Conservation (phyloP, 2,113 vertebrate species). For the Apaloderma vittatum region DNA sequence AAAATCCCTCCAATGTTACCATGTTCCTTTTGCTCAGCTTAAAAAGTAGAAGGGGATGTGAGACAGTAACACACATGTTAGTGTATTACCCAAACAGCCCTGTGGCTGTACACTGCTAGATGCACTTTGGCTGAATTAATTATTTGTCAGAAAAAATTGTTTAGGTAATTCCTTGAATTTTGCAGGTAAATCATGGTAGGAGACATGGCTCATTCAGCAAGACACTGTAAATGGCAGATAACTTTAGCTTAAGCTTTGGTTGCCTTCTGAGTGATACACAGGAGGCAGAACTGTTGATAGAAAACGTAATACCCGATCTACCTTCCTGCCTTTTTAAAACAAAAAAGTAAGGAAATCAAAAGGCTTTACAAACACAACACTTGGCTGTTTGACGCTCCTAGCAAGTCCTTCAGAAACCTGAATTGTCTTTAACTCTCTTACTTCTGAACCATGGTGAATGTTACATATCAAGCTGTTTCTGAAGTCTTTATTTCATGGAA, state of each 20-base stretch:
- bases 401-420: background rate
- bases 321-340: background rate
- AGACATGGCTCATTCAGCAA: background rate
- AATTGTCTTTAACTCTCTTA: background rate
- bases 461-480: background rate
- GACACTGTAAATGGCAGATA: background rate
- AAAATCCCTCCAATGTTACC: background rate
- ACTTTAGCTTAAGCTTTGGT: background rate
- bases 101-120: background rate
- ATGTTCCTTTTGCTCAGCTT: background rate
- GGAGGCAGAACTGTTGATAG: background rate
- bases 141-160: background rate
- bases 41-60: background rate
- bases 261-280: background rate
- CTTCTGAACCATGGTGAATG: background rate
- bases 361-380: background rate
- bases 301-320: background rate
- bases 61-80: background rate
- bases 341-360: background rate
- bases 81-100: background rate
- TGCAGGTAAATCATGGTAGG: background rate
- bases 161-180: background rate
- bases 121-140: background rate
- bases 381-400: background rate
- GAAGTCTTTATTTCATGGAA: no score